Evolutionary conservation across 2,888 invertebrate genomes (phyloP).

Genomic region (Parapristionchus giblindavisi): DNA sequence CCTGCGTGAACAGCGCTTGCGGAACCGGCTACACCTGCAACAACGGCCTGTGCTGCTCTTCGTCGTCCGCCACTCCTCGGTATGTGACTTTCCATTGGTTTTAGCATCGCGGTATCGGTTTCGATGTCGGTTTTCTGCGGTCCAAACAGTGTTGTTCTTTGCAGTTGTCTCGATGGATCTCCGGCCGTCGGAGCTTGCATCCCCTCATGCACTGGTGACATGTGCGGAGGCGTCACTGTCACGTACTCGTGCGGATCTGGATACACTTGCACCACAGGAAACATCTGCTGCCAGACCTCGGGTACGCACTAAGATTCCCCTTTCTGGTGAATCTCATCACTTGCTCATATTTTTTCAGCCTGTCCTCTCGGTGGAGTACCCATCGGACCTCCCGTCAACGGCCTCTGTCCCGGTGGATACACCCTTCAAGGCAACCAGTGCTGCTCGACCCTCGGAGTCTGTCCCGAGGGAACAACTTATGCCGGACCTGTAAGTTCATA

Average conservation of each 20-base stretch:
- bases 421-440: conserved; percentile 60
- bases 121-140: not conserved
- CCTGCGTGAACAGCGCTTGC: conserved; percentile 69
- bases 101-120: no score
- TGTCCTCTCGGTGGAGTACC: conserved; percentile 64
- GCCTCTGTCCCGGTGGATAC: conserved; percentile 65
- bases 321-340: conserved; percentile 10
- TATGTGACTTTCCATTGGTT: no score
- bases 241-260: conserved; percentile 66
- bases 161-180: conserved; percentile 64
- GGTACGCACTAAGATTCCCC: conserved; percentile 25
- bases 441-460: conserved; percentile 53
- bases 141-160: not conserved
- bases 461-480: conserved; percentile 2
- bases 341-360: conserved; percentile 40
- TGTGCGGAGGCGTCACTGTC: conserved; percentile 54
- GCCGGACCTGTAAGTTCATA: conserved; percentile 37
- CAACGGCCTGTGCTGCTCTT: conserved; percentile 68
- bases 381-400: conserved; percentile 67
- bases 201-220: conserved; percentile 56
- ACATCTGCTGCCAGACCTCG: conserved; percentile 67
- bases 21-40: conserved; percentile 69
- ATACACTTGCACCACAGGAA: conserved; percentile 68
- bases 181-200: conserved; percentile 63
- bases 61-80: conserved; percentile 60